Conservation (phyloP, 1,140 invertebrate genomes). For the Camponotus vicinus region DNA sequence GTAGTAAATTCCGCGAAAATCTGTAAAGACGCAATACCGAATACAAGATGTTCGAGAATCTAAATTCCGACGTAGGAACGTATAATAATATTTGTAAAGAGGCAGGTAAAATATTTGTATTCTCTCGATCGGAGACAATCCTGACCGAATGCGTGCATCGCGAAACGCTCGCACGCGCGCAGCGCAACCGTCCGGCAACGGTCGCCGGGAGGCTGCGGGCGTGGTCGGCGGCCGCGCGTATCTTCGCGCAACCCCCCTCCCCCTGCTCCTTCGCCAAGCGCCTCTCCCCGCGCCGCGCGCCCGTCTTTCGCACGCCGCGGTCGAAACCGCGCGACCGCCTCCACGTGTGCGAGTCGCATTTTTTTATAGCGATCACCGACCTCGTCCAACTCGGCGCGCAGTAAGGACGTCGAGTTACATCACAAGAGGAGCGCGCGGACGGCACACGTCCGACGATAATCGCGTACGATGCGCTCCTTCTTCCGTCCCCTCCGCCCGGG, state of each 20-base stretch:
- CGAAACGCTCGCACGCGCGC: slow-evolving; percentile 44
- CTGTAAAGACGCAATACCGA: neutral
- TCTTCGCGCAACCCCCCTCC: slow-evolving; percentile 13
- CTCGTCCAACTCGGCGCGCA: slow-evolving; percentile 85
- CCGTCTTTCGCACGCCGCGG: slow-evolving; percentile 62
- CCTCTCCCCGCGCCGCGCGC: slow-evolving; percentile 44
- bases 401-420: slow-evolving; percentile 86
- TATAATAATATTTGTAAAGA: neutral
- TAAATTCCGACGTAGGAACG: neutral
- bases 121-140: neutral
- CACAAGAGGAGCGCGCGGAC: slow-evolving; percentile 67
- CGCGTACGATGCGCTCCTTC: slow-evolving; percentile 19
- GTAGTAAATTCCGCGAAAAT: too few relatives aligned
- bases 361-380: slow-evolving; percentile 86
- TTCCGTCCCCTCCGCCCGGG: neutral
- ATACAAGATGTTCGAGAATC: neutral
- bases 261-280: neutral
- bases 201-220: slow-evolving; percentile 33
- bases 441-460: slow-evolving; percentile 53
- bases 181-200: neutral
- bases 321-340: slow-evolving; percentile 81
- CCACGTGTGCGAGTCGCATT: slow-evolving; percentile 84
- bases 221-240: slow-evolving; percentile 50
- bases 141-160: neutral
- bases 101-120: slow-evolving; percentile 8